Evolutionary conservation across 2,797 vertebrate species (phyloP).

Genomic region (Xenopus petersii): DNA sequence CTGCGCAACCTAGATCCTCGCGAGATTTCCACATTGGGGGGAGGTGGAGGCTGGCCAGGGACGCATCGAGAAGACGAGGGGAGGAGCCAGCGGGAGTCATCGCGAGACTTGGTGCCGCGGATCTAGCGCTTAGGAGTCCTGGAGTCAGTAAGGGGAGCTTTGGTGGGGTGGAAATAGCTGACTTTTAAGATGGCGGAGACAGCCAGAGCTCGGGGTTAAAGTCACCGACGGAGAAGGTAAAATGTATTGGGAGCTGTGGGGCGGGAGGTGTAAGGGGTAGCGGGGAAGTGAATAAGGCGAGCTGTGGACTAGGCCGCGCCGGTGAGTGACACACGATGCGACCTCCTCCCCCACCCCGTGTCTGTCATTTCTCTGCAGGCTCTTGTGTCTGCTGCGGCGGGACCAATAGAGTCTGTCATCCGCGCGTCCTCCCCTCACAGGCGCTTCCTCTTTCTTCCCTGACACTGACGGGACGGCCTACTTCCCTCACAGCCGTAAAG

Average conservation of each 20-base stretch:
- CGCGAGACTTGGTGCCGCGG: conserved; percentile 29
- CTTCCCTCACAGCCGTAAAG: not conserved
- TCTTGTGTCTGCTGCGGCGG: not conserved
- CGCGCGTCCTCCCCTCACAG: not conserved
- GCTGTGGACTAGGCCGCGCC: not conserved
- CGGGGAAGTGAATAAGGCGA: not conserved
- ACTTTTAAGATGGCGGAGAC: conserved; percentile 48
- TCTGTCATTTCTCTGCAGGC: not conserved
- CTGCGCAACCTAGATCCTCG: not conserved
- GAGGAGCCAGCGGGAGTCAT: not conserved
- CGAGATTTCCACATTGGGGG: not conserved
- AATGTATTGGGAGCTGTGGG: too few relatives aligned
- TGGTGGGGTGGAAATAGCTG: conserved; percentile 11
- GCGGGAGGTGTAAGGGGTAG: not conserved
- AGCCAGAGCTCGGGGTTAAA: conserved; percentile 33
- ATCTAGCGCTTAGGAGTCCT: conserved; percentile 43
- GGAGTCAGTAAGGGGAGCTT: conserved; percentile 31
- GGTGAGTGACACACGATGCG: conserved; percentile 26
- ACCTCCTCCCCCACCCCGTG: conserved; percentile 6
- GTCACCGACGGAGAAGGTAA: conserved; percentile 28
- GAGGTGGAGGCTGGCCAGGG: too few relatives aligned
- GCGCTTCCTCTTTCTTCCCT: not conserved
- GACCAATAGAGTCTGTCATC: not conserved
- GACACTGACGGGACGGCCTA: not conserved
- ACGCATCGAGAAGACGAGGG: not conserved